Evolutionary conservation across 2,113 vertebrate species (phyloP).

Genomic region (Mellivora capensis): DNA sequence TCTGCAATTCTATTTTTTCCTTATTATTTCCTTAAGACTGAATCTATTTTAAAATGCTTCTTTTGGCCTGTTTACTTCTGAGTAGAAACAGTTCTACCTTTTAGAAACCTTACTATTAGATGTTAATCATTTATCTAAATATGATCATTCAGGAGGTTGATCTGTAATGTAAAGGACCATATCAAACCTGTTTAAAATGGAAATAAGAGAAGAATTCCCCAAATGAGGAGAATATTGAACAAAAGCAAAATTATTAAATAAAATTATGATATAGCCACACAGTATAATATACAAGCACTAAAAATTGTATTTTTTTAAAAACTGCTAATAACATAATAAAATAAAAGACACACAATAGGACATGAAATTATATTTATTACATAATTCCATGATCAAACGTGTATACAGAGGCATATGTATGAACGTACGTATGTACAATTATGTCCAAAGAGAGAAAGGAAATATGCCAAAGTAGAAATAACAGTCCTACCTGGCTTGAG

Average conservation of each 20-base stretch:
- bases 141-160: background rate
- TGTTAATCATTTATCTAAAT: slow-evolving; percentile 26
- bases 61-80: background rate
- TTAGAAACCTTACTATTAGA: background rate
- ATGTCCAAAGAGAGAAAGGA: background rate
- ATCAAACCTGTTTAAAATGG: background rate
- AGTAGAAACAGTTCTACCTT: background rate
- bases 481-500: background rate
- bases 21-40: background rate
- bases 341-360: background rate
- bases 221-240: background rate
- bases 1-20: background rate
- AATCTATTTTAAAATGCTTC: background rate
- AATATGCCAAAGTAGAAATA: background rate
- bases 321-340: background rate
- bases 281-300: background rate
- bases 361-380: background rate
- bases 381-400: background rate
- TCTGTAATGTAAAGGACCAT: background rate
- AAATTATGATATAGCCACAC: background rate
- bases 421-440: background rate
- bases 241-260: background rate
- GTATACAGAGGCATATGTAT: background rate
- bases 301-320: background rate
- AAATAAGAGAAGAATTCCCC: background rate